Evolutionary conservation across 2,797 vertebrate genomes (phyloP).

Genomic region (Pelochelys cantorii): DNA sequence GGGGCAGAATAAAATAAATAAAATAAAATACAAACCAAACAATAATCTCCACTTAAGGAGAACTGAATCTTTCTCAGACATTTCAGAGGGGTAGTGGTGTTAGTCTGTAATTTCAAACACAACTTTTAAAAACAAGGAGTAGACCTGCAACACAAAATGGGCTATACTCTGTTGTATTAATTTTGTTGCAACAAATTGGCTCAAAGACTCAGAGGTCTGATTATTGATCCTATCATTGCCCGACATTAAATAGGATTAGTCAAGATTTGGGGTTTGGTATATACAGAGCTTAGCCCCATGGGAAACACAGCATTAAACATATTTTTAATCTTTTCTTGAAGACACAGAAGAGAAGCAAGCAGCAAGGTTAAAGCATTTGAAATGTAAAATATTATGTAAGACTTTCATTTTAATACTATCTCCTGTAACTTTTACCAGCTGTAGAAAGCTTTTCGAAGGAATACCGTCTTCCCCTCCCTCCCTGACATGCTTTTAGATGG

Average conservation of each 20-base stretch:
- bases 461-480: neutral
- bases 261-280: neutral
- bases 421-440: neutral
- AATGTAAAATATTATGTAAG: neutral
- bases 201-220: neutral
- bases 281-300: neutral
- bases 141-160: neutral
- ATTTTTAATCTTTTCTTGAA: neutral
- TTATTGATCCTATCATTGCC: neutral
- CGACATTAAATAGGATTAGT: neutral
- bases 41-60: neutral
- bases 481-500: neutral
- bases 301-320: neutral
- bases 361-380: neutral
- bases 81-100: too few relatives aligned
- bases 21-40: accelerated
- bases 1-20: neutral
- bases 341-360: neutral
- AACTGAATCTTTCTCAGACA: neutral
- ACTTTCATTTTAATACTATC: neutral
- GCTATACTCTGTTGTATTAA: neutral
- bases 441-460: neutral
- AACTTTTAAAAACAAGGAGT: too few relatives aligned
- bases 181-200: neutral
- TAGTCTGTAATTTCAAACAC: too few relatives aligned